Conservation (phyloP, 2,113 vertebrate genomes). For the Anguilla rostrata region DNA sequence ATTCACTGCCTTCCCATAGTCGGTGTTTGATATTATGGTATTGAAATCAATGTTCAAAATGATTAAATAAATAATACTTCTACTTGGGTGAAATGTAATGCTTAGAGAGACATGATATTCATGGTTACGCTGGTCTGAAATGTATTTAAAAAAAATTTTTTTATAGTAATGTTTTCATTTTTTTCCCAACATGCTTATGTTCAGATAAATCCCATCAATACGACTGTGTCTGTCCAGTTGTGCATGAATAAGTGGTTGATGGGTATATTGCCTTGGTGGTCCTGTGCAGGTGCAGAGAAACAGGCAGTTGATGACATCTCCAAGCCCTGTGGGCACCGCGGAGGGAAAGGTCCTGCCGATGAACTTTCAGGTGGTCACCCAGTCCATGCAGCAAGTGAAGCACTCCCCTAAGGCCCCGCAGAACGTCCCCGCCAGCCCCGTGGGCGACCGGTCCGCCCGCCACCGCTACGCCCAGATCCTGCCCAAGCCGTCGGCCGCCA, state of each 20-base stretch:
- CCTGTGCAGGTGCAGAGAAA: slow-evolving; percentile 80
- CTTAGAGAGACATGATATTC: no score
- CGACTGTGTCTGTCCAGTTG: not conserved
- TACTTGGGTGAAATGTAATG: no score
- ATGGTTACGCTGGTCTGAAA: no score
- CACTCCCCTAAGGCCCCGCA: slow-evolving; percentile 87
- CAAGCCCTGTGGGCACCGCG: slow-evolving; percentile 78
- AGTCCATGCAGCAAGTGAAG: slow-evolving; percentile 87
- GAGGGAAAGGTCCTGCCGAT: slow-evolving; percentile 91
- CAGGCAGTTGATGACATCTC: slow-evolving; percentile 85
- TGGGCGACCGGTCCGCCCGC: slow-evolving; percentile 84
- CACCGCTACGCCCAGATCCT: slow-evolving; percentile 94
- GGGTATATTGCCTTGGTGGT: not conserved
- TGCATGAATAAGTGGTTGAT: not conserved
- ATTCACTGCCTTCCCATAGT: no score
- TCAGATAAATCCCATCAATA: not conserved
- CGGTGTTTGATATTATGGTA: no score
- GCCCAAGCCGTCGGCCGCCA: slow-evolving; percentile 86
- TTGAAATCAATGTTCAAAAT: no score
- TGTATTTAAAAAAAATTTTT: no score
- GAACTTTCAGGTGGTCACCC: slow-evolving; percentile 94
- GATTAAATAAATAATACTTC: not conserved
- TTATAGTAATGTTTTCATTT: no score
- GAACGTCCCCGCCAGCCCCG: slow-evolving; percentile 79
- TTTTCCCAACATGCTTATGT: not conserved